Base-by-base conservation (phyloP, 2,113 vertebrate species). In the Elephas maximus region DNA sequence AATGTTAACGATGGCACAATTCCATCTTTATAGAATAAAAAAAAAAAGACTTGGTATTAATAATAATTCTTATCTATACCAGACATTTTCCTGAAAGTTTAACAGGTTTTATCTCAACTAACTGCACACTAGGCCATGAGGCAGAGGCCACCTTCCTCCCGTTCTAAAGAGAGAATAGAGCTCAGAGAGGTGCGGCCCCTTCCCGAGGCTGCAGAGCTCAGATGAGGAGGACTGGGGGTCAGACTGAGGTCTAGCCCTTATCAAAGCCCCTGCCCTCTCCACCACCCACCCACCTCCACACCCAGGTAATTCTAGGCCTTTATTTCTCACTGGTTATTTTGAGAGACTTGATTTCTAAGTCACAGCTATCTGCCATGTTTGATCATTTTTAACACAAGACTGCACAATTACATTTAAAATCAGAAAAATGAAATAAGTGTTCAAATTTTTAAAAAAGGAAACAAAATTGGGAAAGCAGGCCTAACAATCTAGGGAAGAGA, bases 41-140 rank as follows among this genome's bases (percentile, higher is more conserved):
- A 74, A 60, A 2, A 26, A 69, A 33, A 37, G 1, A 57, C 1
- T 0, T 33, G 2, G 1, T 8, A 14, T 21, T 20, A n/a, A 28
- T 26, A 2, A 21, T 6, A 9, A 44, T 23, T 11, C 41, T 18
- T 26, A 37, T 2, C 53, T 57, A 14, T 57, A 17, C 15, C 15
- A 17, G 53, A 57, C 53, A 57, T 57, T 57, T 57, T 57, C 53
- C 53, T 57, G 15, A 57, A 60, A 77, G 41, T 62, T 9, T 15
- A 11, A 33, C 6, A 3, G 1, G 44, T 12, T 51, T 60, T 4
- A 15, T 23, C 20, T 74, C 23, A 15, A 23, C 24, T 3, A 8
- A 28, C 69, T 51, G 24, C 28, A 53, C 10, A 0, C 51, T 7
- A 41, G 24, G 23, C 87, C 28, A 12, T 8, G 5, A 2, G 78